Base-by-base conservation (phyloP, 2,113 vertebrate genomes). In the Origma solitaria region DNA sequence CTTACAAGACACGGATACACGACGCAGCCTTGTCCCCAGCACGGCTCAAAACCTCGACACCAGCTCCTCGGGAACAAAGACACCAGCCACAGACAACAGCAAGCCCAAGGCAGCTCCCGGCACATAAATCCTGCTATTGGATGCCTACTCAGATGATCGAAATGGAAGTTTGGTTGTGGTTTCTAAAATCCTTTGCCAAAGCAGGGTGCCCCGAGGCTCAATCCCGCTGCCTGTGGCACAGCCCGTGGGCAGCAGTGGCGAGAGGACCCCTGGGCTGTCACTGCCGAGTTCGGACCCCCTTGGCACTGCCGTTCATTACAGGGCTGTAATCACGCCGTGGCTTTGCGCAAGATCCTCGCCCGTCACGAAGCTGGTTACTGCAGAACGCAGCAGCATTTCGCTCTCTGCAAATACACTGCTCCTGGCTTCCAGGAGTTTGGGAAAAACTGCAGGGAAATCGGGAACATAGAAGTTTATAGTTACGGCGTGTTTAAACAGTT, bases 41-140 rank as follows among this genome's bases (percentile, higher is more conserved):
- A 13, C 68, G 15, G 50, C 77, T 15, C 57, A 6, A 21, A 69
- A 45, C 21, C 57, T 16, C 2, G 0, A 23, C 12, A 15, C 12
- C 56, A n/a, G 60, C 68, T 75, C 51, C 49, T 37, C 38, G 4
- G 10, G 49, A 89, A 82, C 93, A 94, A 92, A 91, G 65, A 9
- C 84, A 35, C 28, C 65, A 6, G 69, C 31, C 23, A 4, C 4
- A 16, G 28, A 33, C 70, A 53, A 49, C 82, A 16, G 30, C 35
- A 4, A 87, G 69, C 51, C 42, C 47, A 4, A 40, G 53, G 3
- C 6, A 28, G 75, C 30, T 31, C 40, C 35, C 19, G 4, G 56
- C 5, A 10, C 53, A 1, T 4, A 9, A 37, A 15, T 45, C 42
- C 25, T 4, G 2, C n/a, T 17, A 2, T 17, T 27, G 2, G 2